Percentiles rank a stretch among this genome's conserved stretches.
These are phyloP conservation scores for Nomada hirtipes DNA, from an alignment of 2,888 invertebrate species.

Conservation along the genomic window DNA sequence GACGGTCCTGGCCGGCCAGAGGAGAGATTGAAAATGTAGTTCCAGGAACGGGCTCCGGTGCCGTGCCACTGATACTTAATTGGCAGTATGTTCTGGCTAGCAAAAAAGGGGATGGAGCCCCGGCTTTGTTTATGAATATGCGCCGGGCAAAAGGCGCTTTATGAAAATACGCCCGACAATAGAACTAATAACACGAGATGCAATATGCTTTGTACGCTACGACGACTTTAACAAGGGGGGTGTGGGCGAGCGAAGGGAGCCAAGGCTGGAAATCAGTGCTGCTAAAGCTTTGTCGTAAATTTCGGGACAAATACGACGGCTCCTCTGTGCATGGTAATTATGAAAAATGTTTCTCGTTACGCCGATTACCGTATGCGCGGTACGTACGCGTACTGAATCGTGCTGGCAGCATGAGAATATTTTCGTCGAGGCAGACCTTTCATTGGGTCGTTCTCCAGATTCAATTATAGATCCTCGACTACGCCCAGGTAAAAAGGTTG, in stretches of 20 bases:
- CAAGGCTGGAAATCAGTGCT: constrained; percentile 25
- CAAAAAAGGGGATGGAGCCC: constrained; percentile 46
- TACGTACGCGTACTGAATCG: background rate
- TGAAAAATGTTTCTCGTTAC: no score
- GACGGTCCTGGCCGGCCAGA: background rate
- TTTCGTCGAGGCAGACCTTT: constrained; percentile 48
- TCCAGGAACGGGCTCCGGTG: background rate
- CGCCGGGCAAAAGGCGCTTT: constrained; percentile 60
- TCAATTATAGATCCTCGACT: constrained; percentile 73
- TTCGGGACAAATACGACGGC: constrained; percentile 29
- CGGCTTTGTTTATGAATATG: constrained; percentile 68
- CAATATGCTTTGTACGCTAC: constrained; percentile 65
- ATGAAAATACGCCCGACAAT: constrained; percentile 69
- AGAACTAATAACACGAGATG: constrained; percentile 72
- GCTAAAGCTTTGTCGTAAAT: constrained; percentile 11
- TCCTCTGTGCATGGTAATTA: no score
- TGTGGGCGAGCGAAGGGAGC: background rate
- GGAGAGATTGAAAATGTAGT: constrained; percentile 41
- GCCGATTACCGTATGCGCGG: no score
- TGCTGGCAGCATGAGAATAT: constrained; percentile 7
- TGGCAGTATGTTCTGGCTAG: constrained; percentile 52
- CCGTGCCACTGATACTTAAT: constrained; percentile 69
- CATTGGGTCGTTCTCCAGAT: constrained; percentile 64
- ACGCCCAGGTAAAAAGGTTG: constrained; percentile 53
- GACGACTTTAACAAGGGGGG: constrained; percentile 28